These are phyloP conservation scores for Monopterus albus DNA, from an alignment of 2,113 vertebrate species.

Conservation along the genomic window DNA sequence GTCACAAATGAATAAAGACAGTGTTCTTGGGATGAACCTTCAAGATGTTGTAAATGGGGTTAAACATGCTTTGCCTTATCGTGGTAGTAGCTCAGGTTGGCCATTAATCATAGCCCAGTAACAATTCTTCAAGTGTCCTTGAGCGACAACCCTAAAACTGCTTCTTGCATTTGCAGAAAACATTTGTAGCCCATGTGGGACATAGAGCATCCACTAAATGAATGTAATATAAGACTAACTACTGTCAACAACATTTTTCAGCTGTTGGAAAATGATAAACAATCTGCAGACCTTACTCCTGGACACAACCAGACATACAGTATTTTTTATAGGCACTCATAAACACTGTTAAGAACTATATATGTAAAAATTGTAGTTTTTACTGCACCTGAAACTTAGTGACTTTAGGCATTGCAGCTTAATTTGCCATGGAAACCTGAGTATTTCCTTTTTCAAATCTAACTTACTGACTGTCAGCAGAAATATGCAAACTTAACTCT, in stretches of 20 bases:
- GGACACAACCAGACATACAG: neutral
- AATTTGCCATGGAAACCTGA: conserved; percentile 34
- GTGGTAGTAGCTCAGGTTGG: neutral
- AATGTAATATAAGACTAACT: neutral
- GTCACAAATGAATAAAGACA: neutral
- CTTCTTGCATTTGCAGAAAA: neutral
- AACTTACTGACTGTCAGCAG: conserved; percentile 61
- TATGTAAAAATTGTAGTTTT: neutral
- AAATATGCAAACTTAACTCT: conserved; percentile 44
- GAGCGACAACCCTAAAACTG: neutral
- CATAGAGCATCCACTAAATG: conserved; percentile 7
- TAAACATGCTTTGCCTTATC: neutral
- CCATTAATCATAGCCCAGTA: no score
- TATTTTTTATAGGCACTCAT: neutral
- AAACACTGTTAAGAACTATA: conserved; percentile 5
- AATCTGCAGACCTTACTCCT: neutral
- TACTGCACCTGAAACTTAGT: no score
- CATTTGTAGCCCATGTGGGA: neutral
- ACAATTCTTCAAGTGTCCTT: neutral
- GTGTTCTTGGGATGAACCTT: no score
- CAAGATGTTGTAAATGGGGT: no score
- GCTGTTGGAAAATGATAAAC: neutral
- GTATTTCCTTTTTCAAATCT: conserved; percentile 28
- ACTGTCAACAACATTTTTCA: neutral
- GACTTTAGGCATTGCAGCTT: no score